Conservation (phyloP, 2,888 invertebrate genomes). For the Glomeris marginata region DNA sequence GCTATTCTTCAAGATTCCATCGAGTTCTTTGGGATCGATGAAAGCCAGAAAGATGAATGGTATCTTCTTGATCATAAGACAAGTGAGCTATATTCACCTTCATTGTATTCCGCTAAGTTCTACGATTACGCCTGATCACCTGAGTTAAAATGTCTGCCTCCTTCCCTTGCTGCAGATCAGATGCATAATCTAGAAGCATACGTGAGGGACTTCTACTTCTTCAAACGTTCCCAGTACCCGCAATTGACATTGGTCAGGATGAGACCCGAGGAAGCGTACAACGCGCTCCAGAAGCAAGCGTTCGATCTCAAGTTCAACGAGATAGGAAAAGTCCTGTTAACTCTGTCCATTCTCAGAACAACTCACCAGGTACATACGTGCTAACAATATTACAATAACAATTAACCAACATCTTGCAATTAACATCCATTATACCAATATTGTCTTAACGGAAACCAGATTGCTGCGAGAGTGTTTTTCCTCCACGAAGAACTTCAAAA, state of each 20-base stretch:
- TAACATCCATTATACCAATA: background rate
- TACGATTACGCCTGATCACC: background rate
- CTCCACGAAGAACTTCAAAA: conserved; percentile 98
- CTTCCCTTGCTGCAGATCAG: conserved; percentile 51
- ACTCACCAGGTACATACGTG: conserved; percentile 29
- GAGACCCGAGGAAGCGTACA: conserved; percentile 79
- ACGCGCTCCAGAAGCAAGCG: conserved; percentile 78
- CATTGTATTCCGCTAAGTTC: background rate
- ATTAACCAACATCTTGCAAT: background rate
- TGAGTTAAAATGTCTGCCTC: background rate
- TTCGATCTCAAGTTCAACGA: conserved; percentile 88
- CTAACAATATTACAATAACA: background rate
- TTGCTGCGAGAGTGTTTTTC: conserved; percentile 94
- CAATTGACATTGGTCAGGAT: conserved; percentile 86
- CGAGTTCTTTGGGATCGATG: conserved; percentile 94
- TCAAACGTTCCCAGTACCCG: conserved; percentile 94
- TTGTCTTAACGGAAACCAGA: conserved; percentile 34
- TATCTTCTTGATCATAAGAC: conserved; percentile 98
- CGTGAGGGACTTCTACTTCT: conserved; percentile 89
- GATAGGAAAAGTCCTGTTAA: conserved; percentile 65
- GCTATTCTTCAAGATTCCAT: conserved; percentile 88
- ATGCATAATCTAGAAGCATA: conserved; percentile 91
- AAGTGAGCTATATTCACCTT: conserved; percentile 44
- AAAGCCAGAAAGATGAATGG: conserved; percentile 70
- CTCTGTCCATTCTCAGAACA: conserved; percentile 30